Percentiles rank a stretch among this genome's conserved stretches.
phyloP scores from a whole-genome alignment of 2,113 vertebrate species.

The Cavia aperea region DNA sequence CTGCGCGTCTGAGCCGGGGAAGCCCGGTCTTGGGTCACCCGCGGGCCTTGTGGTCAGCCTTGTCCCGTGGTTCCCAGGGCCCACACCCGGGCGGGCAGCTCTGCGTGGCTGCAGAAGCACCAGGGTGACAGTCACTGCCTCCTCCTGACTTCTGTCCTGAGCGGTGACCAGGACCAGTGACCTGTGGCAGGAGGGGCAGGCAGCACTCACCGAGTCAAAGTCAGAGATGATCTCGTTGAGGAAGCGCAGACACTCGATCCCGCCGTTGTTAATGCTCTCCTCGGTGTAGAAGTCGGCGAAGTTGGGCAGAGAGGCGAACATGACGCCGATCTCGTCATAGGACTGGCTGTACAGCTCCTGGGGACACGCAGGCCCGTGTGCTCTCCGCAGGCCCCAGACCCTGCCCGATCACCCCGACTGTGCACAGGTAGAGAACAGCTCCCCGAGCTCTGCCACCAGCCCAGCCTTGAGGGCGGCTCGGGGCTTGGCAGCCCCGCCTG shows the following conservation, averaged over 20 bases:
- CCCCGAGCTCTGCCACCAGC: background rate
- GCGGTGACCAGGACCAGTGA: background rate
- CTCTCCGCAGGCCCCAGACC: background rate
- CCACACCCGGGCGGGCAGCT: background rate
- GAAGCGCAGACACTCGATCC: constrained; percentile 94
- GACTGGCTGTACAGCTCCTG: constrained; percentile 97
- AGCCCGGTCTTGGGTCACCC: background rate
- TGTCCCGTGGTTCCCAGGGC: background rate
- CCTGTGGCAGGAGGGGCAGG: background rate
- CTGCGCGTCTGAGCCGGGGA: background rate
- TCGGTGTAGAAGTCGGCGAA: constrained; percentile 98
- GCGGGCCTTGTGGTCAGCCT: background rate
- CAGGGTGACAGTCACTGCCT: background rate
- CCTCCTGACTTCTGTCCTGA: background rate
- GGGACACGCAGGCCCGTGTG: background rate
- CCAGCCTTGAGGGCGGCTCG: background rate
- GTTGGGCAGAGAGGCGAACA: constrained; percentile 98
- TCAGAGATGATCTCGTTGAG: constrained; percentile 99
- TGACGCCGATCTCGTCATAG: constrained; percentile 95
- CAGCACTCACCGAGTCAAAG: constrained; percentile 89
- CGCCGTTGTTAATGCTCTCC: constrained; percentile 97
- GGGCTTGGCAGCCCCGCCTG: background rate
- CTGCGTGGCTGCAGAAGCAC: background rate
- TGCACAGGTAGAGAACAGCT: background rate
- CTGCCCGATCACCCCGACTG: background rate